These are phyloP conservation scores for Xyrichtys novacula DNA, from an alignment of 2,797 vertebrate genomes.

Conservation along the genomic window DNA sequence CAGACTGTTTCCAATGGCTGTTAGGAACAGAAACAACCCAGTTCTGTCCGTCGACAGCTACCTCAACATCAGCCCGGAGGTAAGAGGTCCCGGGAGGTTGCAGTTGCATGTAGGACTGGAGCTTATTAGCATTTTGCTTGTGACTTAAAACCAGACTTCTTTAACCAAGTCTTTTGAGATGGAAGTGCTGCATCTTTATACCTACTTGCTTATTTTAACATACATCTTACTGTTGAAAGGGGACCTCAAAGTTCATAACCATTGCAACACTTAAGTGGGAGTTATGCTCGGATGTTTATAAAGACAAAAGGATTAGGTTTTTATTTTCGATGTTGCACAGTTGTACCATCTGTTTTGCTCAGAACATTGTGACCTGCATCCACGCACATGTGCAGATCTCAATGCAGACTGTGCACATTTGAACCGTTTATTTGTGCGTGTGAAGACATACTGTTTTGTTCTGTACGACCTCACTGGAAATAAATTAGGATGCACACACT, in stretches of 20 bases:
- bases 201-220: no score
- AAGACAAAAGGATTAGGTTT: no score
- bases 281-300: no score
- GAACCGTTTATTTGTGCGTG: background rate
- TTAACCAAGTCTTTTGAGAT: background rate
- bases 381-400: slow-evolving; percentile 25
- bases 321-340: background rate
- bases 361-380: slow-evolving; percentile 60
- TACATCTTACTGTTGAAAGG: background rate
- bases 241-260: background rate
- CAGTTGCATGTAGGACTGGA: slow-evolving; percentile 8
- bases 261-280: no score
- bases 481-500: slow-evolving; percentile 21
- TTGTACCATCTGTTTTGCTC: slow-evolving; percentile 37
- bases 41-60: slow-evolving; percentile 97
- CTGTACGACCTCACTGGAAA: slow-evolving; percentile 16
- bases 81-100: slow-evolving; percentile 66
- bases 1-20: slow-evolving; percentile 94
- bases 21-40: slow-evolving; percentile 91
- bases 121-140: slow-evolving; percentile 1
- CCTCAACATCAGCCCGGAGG: slow-evolving; percentile 95
- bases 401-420: slow-evolving; percentile 44
- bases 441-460: slow-evolving; percentile 1
- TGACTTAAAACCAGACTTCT: background rate
- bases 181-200: slow-evolving; percentile 1